These are phyloP conservation scores for Artemisiospiza belli DNA, from an alignment of 2,113 vertebrate genomes.

Conservation along the genomic window DNA sequence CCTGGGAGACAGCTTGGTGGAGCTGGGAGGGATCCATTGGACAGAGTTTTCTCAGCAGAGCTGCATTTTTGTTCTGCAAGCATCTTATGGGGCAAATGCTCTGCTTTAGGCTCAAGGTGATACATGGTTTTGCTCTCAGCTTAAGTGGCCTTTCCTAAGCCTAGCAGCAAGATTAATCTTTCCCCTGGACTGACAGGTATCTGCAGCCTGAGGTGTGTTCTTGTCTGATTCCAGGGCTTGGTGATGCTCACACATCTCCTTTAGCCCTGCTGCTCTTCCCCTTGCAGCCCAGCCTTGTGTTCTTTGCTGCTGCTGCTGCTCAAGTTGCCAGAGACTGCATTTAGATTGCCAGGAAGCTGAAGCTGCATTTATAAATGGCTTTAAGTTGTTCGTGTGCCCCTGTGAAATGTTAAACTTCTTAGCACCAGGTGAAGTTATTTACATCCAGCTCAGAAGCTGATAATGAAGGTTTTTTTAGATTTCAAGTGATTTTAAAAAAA, in stretches of 20 bases:
- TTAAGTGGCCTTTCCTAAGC: not conserved
- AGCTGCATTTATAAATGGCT: slow-evolving; percentile 43
- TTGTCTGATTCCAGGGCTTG: not conserved
- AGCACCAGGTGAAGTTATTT: slow-evolving; percentile 72
- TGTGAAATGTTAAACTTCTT: slow-evolving; percentile 55
- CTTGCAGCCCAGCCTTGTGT: not conserved
- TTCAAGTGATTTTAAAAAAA: slow-evolving; percentile 68
- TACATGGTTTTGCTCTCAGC: not conserved
- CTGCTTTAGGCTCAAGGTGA: not conserved
- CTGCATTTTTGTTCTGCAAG: not conserved
- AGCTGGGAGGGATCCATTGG: not conserved
- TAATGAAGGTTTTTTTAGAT: slow-evolving; percentile 73
- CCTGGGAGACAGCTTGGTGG: not conserved
- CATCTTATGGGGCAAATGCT: fast-evolving
- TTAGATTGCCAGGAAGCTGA: slow-evolving; percentile 37
- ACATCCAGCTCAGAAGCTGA: slow-evolving; percentile 70
- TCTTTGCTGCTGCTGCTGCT: not conserved
- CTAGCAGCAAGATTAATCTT: not conserved
- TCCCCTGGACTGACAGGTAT: not conserved
- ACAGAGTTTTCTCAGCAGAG: fast-evolving
- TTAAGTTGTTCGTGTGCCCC: slow-evolving; percentile 24
- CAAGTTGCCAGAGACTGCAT: not conserved
- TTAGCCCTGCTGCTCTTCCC: not conserved
- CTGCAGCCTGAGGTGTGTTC: not conserved
- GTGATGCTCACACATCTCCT: not conserved